Evolutionary conservation across 64 coral and sea anemone species (phyloP).

Genomic region (Platygyra sinensis): DNA sequence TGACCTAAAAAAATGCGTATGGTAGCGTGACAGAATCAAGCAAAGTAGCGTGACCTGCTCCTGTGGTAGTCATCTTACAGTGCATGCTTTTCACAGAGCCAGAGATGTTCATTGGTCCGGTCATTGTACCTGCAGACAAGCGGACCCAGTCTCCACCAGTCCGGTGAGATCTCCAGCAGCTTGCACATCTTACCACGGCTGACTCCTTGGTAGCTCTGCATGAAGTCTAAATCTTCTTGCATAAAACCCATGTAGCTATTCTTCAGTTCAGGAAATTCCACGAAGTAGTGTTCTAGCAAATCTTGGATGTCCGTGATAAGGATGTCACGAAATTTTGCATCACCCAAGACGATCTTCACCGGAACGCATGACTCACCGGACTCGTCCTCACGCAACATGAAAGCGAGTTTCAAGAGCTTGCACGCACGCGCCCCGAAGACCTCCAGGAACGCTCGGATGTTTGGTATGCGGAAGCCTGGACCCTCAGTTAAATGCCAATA

Average conservation of each 20-base stretch:
- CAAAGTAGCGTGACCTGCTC: not conserved
- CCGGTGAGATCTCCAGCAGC: slow-evolving; percentile 62
- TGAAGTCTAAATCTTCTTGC: slow-evolving; percentile 84
- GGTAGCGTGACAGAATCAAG: too few species aligned
- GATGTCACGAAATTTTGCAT: slow-evolving; percentile 36
- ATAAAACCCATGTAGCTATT: slow-evolving; percentile 54
- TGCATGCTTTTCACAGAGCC: slow-evolving; percentile 82
- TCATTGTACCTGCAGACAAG: slow-evolving; percentile 63
- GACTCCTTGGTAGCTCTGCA: slow-evolving; percentile 64
- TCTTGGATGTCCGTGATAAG: slow-evolving; percentile 69
- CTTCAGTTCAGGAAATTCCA: slow-evolving; percentile 64
- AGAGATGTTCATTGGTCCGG: slow-evolving; percentile 68
- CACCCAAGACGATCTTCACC: slow-evolving; percentile 49
- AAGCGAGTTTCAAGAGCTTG: slow-evolving; percentile 75
- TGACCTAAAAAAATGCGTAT: too few species aligned
- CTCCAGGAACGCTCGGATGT: slow-evolving; percentile 61
- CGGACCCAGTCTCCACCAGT: slow-evolving; percentile 65
- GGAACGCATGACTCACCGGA: slow-evolving; percentile 35
- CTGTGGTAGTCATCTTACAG: not conserved
- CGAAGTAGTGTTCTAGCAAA: slow-evolving; percentile 78
- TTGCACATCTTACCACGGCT: slow-evolving; percentile 64
- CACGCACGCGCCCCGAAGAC: slow-evolving; percentile 67
- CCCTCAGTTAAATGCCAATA: slow-evolving; percentile 81
- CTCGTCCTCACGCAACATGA: slow-evolving; percentile 26
- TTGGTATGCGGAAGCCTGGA: slow-evolving; percentile 74